Evolutionary conservation across 1,140 invertebrate species (phyloP), one percentile per base, ranked within the genome.

Genomic region (Drosophila bifasciata): DNA sequence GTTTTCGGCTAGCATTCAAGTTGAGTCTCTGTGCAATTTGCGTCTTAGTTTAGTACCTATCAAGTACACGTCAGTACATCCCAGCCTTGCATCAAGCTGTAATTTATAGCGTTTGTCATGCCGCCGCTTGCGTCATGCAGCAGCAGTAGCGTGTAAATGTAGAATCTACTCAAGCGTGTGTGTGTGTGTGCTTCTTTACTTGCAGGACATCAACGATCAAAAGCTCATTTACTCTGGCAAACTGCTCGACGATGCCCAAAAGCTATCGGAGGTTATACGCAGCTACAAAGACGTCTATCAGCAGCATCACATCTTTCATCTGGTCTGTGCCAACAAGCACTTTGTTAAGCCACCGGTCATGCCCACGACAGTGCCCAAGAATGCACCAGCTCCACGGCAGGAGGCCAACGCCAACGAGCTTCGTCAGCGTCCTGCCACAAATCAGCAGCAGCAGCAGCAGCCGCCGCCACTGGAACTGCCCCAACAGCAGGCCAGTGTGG

Each of bases 211-310:
- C 55, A 93, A 95, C 63, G 96, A 96, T 74, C 97, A 97, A 86
- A 97, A 97, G 91, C 92, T 98, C 0, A 98, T 98, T 79, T 98
- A 98, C 92, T 97, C 96, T 7, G 97, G 97, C n/a, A 95, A 96
- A 88, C 92, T 98, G 11, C 91, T 98, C 51, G 95, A 94, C 41
- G 96, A 98, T 91, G 93, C 94, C 36, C 92, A 94, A 23, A 93
- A 94, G 57, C 89, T 98, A 28, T 96, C 96, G 89, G 97, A 98
- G 91, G 93, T 98, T 28, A 92, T 98, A 36, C 93, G 95, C 45
- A 94, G 94, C 44, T 96, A 95, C 71, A 95, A 96, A 69, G 94
- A 94, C 32, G 88, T 91, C 41, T 89, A 88, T 51, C 94, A 95
- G 74, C 93, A 95, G 43, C 93, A 93, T 44, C 95, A 96, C 79